Evolutionary conservation across 2,113 vertebrate species (phyloP), one percentile per base, ranked within the genome.

Genomic region (Brachyhypopomus occidentalis): DNA sequence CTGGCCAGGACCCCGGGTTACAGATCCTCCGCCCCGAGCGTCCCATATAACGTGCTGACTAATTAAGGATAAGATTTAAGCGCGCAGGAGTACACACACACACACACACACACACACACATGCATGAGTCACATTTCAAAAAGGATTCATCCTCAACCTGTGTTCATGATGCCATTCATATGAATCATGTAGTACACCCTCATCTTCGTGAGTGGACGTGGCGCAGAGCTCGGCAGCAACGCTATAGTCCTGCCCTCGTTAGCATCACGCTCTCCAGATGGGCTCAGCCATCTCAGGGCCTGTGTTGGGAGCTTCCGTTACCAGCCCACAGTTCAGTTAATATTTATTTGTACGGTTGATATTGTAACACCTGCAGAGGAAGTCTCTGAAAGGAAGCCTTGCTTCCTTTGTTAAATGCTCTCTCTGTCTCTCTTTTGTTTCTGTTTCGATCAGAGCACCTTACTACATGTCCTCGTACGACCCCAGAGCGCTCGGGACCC

Each of bases 311-410:
- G 41, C 5, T 79, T 79, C 70, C 23, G 19, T 72, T 72, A 1
- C 1, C 0, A 62, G 59, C 55, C 20, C 36, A 80, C n/a, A 64
- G 41, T 62, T 60, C 63, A 85, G 76, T 72, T 75, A 66, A 85
- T 85, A 85, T 85, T 80, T 79, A 83, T 83, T 83, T 77, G 62
- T 71, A 80, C 63, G 72, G 85, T 58, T 56, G 12, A 86, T 86
- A 85, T 79, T 87, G 72, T 75, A 80, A 80, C 93, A 94, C 91
- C 92, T 93, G 92, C 90, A 88, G 85, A 92, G 92, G 91, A 94
- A 93, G 89, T 91, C 83, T 83, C 84, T 58, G 88, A 86, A 91
- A 89, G 90, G 91, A 94, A 93, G 89, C 88, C 82, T 86, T 25
- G 82, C 92, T 92, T 93, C 91, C 92, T 93, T 90, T 87, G 63